Conservation (phyloP, 2,113 vertebrate species). For the Python bivittatus region DNA sequence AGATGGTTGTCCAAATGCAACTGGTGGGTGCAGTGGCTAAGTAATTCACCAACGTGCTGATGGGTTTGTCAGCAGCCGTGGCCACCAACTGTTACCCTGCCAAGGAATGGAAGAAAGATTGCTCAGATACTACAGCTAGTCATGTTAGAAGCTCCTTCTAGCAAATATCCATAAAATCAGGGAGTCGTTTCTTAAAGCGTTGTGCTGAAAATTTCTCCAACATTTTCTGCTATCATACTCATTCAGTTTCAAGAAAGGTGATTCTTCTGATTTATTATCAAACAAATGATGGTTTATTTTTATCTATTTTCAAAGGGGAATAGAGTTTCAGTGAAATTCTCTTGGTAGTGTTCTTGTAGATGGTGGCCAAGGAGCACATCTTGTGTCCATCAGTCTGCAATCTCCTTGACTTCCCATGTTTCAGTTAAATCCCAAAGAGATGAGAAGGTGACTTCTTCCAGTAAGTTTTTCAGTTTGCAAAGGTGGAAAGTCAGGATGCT, state of each 20-base stretch:
- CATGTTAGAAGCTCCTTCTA: neutral
- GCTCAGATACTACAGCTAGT: neutral
- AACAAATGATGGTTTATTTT: neutral
- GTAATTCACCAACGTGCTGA: neutral
- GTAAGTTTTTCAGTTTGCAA: neutral
- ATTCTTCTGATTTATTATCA: neutral
- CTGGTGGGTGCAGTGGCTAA: neutral
- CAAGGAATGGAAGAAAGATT: neutral
- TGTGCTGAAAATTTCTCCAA: neutral
- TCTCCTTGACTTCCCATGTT: neutral
- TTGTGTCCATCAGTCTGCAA: neutral
- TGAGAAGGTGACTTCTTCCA: neutral
- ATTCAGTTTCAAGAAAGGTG: neutral
- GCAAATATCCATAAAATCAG: conserved; percentile 3
- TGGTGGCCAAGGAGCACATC: neutral
- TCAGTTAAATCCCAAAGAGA: neutral
- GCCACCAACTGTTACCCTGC: neutral
- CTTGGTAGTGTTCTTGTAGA: neutral
- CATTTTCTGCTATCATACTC: neutral
- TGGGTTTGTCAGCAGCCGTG: neutral
- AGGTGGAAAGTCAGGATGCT: neutral
- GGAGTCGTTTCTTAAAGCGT: neutral
- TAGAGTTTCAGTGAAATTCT: neutral
- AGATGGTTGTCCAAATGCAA: neutral
- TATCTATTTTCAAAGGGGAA: neutral